Conservation (phyloP, 2,113 vertebrate genomes). For the Verasper variegatus region DNA sequence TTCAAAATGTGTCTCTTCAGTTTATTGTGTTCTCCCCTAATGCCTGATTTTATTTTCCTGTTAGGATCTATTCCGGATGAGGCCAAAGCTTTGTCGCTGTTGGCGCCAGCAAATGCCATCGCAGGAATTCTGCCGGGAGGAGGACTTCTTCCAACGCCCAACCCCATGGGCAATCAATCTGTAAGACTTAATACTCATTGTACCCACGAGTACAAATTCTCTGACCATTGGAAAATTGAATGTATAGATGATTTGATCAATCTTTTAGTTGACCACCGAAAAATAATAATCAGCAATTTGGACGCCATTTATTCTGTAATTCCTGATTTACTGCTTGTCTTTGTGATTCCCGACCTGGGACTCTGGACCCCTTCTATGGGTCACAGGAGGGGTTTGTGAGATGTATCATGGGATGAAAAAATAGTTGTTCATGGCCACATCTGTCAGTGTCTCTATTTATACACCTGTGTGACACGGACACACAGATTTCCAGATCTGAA, state of each 20-base stretch:
- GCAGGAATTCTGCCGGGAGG: slow-evolving; percentile 97
- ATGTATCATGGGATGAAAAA: too few relatives aligned
- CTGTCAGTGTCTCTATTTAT: background rate
- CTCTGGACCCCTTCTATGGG: too few relatives aligned
- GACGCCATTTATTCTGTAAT: background rate
- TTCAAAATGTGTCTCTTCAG: slow-evolving; percentile 69
- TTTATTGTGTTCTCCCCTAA: slow-evolving; percentile 77
- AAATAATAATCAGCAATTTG: background rate
- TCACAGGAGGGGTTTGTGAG: too few relatives aligned
- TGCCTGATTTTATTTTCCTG: slow-evolving; percentile 83
- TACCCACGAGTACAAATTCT: too few relatives aligned
- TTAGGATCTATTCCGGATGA: slow-evolving; percentile 99
- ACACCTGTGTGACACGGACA: background rate
- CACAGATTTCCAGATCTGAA: background rate
- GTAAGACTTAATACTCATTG: slow-evolving; percentile 72
- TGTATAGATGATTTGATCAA: too few relatives aligned
- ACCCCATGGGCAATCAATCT: slow-evolving; percentile 87
- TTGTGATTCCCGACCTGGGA: too few relatives aligned
- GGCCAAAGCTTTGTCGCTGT: slow-evolving; percentile 97
- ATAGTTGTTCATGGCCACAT: too few relatives aligned
- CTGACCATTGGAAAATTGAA: too few relatives aligned
- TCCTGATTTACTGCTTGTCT: background rate
- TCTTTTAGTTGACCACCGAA: background rate
- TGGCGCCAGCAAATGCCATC: slow-evolving; percentile 98
- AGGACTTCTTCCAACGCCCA: slow-evolving; percentile 96